Base-by-base conservation (phyloP, 2,888 invertebrate species). In the Dioctria linearis region DNA sequence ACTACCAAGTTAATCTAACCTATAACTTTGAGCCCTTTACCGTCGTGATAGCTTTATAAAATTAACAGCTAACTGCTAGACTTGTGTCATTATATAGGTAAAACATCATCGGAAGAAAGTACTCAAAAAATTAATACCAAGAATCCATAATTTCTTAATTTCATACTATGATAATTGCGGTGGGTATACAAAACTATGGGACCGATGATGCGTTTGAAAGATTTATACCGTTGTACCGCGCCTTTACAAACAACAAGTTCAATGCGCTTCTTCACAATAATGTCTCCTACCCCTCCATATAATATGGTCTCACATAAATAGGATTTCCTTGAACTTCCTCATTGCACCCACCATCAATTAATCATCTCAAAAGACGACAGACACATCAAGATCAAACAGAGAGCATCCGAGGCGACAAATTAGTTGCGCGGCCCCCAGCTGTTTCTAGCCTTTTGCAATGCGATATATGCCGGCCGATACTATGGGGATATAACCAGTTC, bases 331-430 rank as follows among this genome's bases (percentile, higher is more conserved):
- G 61, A 61, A 61, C 61, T 61, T 61, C 39, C 39, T 39, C 25
- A 6, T 61, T 61, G 61, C 61, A 61, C 61, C 39, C 61, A 39
- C 37, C 37, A 39, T 61, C 61, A 61, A 61, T 61, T 61, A 61
- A 61, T 61, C 61, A 61, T 61, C 37, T 5, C 37, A 61, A 39
- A 25, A 39, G 37, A 25, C 59, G 49, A 46, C 49, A 46, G 49
- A 54, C 6, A 54, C 11, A 54, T n/a, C 25, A 25, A 11, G 54
- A 54, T n/a, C 6, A 8, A 54, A 11, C 54, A n/a, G 11, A 54
- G 61, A 61, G 39, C 61, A 61, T 61, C 37, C 61, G 61, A 39
- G 61, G 61, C 8, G 61, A 61, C 61, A 61, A 61, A 61, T 61
- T 61, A 61, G 61, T 39, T 39, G 61, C 25, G 25, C 61, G 61